Percentiles rank a stretch among this genome's conserved stretches.
Evolutionary conservation across 2,797 vertebrate species (phyloP).

Genomic region (Macropus fuliginosus): DNA sequence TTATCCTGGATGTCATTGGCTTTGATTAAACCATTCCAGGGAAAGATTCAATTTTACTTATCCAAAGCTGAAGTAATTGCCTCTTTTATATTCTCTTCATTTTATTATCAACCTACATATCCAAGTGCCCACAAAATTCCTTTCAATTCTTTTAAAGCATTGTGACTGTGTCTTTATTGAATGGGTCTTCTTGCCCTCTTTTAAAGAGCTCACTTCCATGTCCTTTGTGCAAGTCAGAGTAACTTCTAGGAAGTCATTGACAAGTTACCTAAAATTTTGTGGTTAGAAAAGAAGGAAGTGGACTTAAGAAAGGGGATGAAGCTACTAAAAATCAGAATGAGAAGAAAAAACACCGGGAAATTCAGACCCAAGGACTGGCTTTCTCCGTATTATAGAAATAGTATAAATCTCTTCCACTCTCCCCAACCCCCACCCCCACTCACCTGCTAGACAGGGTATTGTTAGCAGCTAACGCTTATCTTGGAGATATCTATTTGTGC

Average conservation of each 20-base stretch:
- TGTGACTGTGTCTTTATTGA: conserved; percentile 8
- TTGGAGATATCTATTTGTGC: neutral
- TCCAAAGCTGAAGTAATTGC: conserved; percentile 72
- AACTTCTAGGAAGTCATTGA: neutral
- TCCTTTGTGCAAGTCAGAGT: neutral
- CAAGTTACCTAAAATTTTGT: neutral
- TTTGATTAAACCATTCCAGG: conserved; percentile 74
- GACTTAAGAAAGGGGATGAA: neutral
- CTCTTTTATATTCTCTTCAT: conserved; percentile 66
- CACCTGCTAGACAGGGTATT: neutral
- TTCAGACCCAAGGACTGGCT: neutral
- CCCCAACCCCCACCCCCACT: neutral
- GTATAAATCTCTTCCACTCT: neutral
- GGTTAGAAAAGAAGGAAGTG: neutral
- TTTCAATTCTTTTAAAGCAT: conserved; percentile 43
- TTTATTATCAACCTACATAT: conserved; percentile 69
- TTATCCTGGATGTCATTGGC: conserved; percentile 61
- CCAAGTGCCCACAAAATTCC: conserved; percentile 52
- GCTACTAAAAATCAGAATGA: neutral
- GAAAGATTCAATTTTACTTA: conserved; percentile 66
- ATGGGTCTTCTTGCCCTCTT: neutral
- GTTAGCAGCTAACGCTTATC: neutral
- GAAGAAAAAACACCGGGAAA: neutral
- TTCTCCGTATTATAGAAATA: neutral
- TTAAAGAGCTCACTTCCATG: neutral